Evolutionary conservation across 2,113 vertebrate genomes (phyloP).

Genomic region (Dendropsophus ebraccatus): DNA sequence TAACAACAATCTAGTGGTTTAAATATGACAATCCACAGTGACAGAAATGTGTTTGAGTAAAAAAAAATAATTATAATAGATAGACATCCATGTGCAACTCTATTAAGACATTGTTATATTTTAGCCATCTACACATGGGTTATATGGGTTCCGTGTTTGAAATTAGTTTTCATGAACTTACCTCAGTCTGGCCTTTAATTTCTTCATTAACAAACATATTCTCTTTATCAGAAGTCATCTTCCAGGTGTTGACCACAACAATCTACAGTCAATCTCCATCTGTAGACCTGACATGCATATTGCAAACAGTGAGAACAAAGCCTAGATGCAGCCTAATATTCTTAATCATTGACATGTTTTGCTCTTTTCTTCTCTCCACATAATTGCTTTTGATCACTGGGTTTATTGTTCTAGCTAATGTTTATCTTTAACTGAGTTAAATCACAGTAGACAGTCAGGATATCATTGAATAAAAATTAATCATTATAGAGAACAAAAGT

Average conservation of each 20-base stretch:
- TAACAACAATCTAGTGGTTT: neutral
- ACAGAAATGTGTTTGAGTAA: neutral
- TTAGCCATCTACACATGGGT: neutral
- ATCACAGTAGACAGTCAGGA: neutral
- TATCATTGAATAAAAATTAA: neutral
- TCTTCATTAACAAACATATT: neutral
- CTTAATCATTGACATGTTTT: constrained; percentile 45
- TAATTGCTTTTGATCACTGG: neutral
- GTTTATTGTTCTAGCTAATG: neutral
- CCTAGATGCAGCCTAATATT: neutral
- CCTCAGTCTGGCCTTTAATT: constrained; percentile 26
- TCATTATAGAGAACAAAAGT: neutral
- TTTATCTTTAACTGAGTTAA: neutral
- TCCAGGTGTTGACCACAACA: neutral
- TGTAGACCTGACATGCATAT: neutral
- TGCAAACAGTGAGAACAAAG: neutral
- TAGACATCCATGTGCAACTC: neutral
- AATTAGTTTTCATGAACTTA: neutral
- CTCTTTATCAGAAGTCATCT: constrained; percentile 2
- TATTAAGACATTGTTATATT: neutral
- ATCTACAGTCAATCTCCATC: neutral
- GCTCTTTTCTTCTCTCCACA: neutral
- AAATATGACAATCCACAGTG: too few relatives aligned
- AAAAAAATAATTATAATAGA: too few relatives aligned
- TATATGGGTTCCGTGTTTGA: too few relatives aligned